A percentile compares a stretch with the other conserved stretches of the same genome.
Evolutionary conservation across 2,888 invertebrate species (phyloP).

Genomic region (Aphodius sticticus): DNA sequence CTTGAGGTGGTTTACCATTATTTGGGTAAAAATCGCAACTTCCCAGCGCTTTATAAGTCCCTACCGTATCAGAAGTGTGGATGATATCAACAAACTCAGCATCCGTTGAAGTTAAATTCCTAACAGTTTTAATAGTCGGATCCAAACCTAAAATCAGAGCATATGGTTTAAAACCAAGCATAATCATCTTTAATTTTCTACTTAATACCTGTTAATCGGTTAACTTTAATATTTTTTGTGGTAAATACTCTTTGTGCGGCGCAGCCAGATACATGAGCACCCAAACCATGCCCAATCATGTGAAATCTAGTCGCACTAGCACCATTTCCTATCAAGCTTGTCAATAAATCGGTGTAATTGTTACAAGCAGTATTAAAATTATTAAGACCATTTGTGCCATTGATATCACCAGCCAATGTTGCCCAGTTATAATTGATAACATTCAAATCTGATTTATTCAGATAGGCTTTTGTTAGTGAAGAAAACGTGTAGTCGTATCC

Average conservation of each 20-base stretch:
- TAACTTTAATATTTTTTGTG: constrained; percentile 60
- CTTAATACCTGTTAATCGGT: constrained; percentile 67
- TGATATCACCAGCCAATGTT: constrained; percentile 45
- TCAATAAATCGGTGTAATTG: constrained; percentile 60
- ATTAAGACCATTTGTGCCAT: constrained; percentile 51
- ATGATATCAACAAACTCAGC: constrained; percentile 79
- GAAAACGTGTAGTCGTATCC: constrained; percentile 59
- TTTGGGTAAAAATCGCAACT: constrained; percentile 81
- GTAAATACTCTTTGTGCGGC: constrained; percentile 47
- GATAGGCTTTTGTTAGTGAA: constrained; percentile 60
- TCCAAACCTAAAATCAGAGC: constrained; percentile 25
- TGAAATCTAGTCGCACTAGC: constrained; percentile 60
- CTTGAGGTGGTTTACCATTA: constrained; percentile 67
- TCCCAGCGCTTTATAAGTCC: constrained; percentile 71
- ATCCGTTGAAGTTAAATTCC: constrained; percentile 69
- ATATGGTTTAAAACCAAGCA: not conserved
- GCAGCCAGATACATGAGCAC: constrained; percentile 64
- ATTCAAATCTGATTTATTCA: constrained; percentile 62
- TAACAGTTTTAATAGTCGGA: constrained; percentile 14
- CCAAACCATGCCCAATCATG: constrained; percentile 68
- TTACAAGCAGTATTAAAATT: constrained; percentile 62
- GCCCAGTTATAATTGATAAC: constrained; percentile 58
- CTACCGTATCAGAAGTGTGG: constrained; percentile 72
- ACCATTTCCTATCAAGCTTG: constrained; percentile 53
- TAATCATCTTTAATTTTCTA: not conserved